These are phyloP conservation scores for Myotis myotis DNA, from an alignment of 2,797 vertebrate genomes.

Conservation along the genomic window DNA sequence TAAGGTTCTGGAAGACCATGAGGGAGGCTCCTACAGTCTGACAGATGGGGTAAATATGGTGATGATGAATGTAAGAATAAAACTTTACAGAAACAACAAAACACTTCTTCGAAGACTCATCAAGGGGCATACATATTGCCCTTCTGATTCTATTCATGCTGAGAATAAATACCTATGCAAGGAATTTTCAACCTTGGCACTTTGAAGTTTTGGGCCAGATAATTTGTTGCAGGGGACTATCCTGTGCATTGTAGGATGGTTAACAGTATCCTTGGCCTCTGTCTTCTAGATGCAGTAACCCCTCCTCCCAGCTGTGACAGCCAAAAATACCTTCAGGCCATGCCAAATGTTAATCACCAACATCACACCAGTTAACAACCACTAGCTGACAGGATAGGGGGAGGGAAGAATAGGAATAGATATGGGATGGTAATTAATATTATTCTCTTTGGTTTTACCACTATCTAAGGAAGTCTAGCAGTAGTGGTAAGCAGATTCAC, in stretches of 20 bases:
- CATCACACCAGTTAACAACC: neutral
- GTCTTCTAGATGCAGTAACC: neutral
- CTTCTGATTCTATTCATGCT: neutral
- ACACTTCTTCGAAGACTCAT: neutral
- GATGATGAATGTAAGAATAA: neutral
- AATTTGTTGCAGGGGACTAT: neutral
- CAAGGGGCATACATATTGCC: neutral
- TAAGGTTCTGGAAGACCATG: neutral
- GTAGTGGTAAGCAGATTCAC: neutral
- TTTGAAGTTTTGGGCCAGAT: neutral
- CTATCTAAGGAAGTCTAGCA: neutral
- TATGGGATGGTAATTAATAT: neutral
- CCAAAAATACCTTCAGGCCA: neutral
- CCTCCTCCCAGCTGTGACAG: neutral
- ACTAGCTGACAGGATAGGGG: too few species aligned
- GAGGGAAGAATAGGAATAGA: neutral
- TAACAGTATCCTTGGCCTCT: neutral
- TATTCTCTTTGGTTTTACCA: neutral
- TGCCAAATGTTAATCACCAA: neutral
- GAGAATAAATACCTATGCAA: neutral
- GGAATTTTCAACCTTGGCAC: neutral
- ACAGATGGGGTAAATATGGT: neutral
- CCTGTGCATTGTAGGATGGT: neutral
- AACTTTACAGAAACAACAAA: neutral
- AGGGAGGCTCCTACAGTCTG: neutral